These are phyloP conservation scores for Apamea crenata DNA, from an alignment of 2,888 invertebrate species.

Conservation along the genomic window DNA sequence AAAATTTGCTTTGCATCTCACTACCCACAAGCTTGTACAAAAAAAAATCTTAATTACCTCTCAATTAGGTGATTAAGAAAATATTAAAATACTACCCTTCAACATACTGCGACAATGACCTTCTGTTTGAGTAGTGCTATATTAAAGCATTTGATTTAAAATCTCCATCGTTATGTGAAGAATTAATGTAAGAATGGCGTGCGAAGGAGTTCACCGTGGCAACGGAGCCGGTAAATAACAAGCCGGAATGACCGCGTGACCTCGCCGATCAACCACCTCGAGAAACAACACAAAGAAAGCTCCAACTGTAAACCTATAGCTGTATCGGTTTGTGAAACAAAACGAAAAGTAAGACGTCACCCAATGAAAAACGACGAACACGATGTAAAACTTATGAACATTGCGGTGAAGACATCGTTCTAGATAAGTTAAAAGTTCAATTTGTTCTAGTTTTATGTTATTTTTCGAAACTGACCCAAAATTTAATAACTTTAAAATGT, in stretches of 20 bases:
- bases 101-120: conserved; percentile 57
- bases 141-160: conserved; percentile 56
- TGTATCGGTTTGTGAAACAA: conserved; percentile 20
- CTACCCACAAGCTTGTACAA: neutral
- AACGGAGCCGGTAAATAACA: conserved; percentile 69
- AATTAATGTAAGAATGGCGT: conserved; percentile 66
- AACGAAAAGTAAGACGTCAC: conserved; percentile 21
- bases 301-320: conserved; percentile 28
- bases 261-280: conserved; percentile 74
- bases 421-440: neutral
- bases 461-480: neutral
- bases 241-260: conserved; percentile 75
- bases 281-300: conserved; percentile 38
- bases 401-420: conserved; percentile 11
- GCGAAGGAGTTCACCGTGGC: conserved; percentile 68
- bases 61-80: neutral
- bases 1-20: neutral
- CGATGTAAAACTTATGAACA: neutral
- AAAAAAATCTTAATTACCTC: neutral
- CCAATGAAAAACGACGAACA: conserved; percentile 12
- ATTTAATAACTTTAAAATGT: neutral
- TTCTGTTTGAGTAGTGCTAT: conserved; percentile 31
- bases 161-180: conserved; percentile 58
- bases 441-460: neutral
- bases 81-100: conserved; percentile 22